Percentiles rank a stretch among this genome's conserved stretches.
Conservation (phyloP, 2,888 invertebrate species). For the Chrysodeixis includens region DNA sequence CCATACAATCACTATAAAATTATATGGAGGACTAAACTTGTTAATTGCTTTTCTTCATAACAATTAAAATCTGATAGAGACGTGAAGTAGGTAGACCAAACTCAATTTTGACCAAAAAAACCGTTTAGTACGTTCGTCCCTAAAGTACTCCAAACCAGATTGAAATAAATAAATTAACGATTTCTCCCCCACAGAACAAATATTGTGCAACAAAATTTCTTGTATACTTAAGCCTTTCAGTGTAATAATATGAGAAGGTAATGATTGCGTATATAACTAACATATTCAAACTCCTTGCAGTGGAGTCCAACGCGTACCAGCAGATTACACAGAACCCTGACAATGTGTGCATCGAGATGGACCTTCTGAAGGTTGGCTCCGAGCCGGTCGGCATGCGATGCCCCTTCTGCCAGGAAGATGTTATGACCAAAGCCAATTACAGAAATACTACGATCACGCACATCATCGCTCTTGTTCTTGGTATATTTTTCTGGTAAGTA, state of each 20-base stretch:
- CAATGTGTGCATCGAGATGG: constrained; percentile 80
- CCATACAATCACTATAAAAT: no score
- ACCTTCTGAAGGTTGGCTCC: constrained; percentile 82
- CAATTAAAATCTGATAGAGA: neutral
- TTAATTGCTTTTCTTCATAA: neutral
- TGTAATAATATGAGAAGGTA: no score
- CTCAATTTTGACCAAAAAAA: neutral
- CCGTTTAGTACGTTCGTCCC: no score
- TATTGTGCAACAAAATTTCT: no score
- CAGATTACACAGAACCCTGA: constrained; percentile 77
- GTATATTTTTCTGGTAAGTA: constrained; percentile 82
- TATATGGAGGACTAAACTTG: neutral
- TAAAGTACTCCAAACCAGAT: no score
- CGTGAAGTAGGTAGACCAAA: neutral
- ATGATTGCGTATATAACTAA: no score
- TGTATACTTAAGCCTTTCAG: no score
- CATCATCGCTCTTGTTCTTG: constrained; percentile 75
- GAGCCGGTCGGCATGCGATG: constrained; percentile 85
- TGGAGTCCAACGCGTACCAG: constrained; percentile 78
- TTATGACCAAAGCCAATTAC: constrained; percentile 81
- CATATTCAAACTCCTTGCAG: constrained; percentile 59
- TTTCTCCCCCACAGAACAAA: no score
- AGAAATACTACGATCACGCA: constrained; percentile 76
- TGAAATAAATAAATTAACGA: no score
- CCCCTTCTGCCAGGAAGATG: constrained; percentile 81